Percentiles rank a stretch among this genome's conserved stretches.
Evolutionary conservation across 1,140 invertebrate genomes (phyloP).

Genomic region (Drosophila obscura): DNA sequence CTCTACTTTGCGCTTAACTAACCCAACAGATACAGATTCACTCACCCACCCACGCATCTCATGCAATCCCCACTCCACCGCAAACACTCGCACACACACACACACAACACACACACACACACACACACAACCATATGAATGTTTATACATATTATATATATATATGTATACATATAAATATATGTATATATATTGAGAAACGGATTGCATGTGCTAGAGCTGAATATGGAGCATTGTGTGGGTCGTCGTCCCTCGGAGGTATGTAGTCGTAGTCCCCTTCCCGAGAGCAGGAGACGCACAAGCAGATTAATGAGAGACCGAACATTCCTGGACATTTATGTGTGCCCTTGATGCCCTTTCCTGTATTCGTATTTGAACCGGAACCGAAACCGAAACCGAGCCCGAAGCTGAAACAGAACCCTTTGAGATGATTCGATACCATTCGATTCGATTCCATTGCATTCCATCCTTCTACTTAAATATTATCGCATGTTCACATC

Average conservation of each 20-base stretch:
- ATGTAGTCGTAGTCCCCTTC: conserved; percentile 25
- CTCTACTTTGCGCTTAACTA: conserved; percentile 44
- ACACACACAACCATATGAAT: conserved; percentile 5
- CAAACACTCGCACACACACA: conserved; percentile 8
- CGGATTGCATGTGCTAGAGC: conserved; percentile 35
- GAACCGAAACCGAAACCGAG: too few relatives aligned
- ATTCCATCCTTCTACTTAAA: background rate
- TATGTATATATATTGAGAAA: conserved; percentile 21
- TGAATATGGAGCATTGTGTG: conserved; percentile 11
- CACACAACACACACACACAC: background rate
- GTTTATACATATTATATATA: conserved; percentile 31
- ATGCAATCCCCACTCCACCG: conserved; percentile 21
- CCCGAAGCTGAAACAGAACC: background rate
- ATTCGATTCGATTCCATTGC: too few relatives aligned
- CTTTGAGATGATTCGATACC: too few relatives aligned
- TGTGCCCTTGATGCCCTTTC: conserved; percentile 2
- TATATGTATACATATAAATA: conserved; percentile 10
- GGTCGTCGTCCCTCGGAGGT: conserved; percentile 22
- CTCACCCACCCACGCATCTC: conserved; percentile 21
- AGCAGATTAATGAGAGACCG: background rate
- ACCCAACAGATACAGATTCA: conserved; percentile 30
- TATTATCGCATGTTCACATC: background rate
- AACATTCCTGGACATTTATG: conserved; percentile 16
- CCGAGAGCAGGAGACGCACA: background rate
- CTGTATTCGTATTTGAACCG: too few relatives aligned